Evolutionary conservation across 2,797 vertebrate species (phyloP), one percentile per base, ranked within the genome.

Genomic region (Odontamblyopus lacepedii): DNA sequence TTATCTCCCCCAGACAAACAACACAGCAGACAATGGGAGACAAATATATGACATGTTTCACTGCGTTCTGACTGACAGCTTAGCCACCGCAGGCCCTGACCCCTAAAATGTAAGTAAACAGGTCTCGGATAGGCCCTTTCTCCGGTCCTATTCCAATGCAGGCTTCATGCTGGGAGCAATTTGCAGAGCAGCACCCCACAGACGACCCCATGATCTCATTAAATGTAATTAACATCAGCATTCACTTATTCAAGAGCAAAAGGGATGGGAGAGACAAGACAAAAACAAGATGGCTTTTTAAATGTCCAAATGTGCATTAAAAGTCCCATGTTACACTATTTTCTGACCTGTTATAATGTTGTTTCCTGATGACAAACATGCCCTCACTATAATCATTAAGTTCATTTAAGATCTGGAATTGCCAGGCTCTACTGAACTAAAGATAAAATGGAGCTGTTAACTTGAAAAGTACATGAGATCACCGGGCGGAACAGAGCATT

Each of bases 151-250:
- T 83, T 80, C 85, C 73, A 78, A 85, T 73, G n/a, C 74, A 78
- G 89, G 79, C 87, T 88, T 84, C 94, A 89, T n/a, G 87, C 92
- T 93, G 94, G 59, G 92, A 91, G 80, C 89, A 92, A 94, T 94
- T 93, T 90, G 90, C 89, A 88, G 79, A 82, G 85, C 83, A 83
- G 87, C 87, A 89, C 84, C 88, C 81, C 70, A 79, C 79, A 89
- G 92, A 91, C 87, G 85, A 93, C 88, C 89, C 79, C 89, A 76
- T 87, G 82, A 92, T 92, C 92, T 92, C 91, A 92, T 94, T 94
- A 94, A 91, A 91, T 87, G 80, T 91, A 90, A 93, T 94, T 94
- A 93, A 89, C 90, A 91, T 91, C 86, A 93, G 90, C 75, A 71
- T 87, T 90, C 86, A 88, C 80, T 63, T 85, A 76, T 70, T 79